Evolutionary conservation across 1,140 invertebrate genomes (phyloP).

Genomic region (Cylas formicarius): DNA sequence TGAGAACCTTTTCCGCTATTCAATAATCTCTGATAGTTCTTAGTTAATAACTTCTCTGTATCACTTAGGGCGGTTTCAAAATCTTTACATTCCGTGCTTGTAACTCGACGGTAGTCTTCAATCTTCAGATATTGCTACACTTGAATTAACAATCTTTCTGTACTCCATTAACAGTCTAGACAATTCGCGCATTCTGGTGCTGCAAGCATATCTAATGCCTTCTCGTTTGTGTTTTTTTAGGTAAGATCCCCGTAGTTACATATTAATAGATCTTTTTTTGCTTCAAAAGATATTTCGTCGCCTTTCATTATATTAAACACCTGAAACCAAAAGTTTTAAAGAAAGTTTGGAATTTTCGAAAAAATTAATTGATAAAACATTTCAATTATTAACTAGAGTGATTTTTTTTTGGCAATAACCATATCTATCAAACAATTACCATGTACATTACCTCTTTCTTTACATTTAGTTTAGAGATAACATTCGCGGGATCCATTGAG

Average conservation of each 20-base stretch:
- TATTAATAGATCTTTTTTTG: conserved; percentile 25
- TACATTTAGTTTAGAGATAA: no score
- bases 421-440: no score
- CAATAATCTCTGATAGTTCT: conserved; percentile 23
- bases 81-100: conserved; percentile 20
- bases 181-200: conserved; percentile 22
- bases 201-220: conserved; percentile 17
- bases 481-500: no score
- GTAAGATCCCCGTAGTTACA: conserved; percentile 20
- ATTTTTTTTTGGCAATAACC: no score
- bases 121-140: conserved; percentile 28
- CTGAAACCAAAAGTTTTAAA: no score
- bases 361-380: no score
- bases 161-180: conserved; percentile 18
- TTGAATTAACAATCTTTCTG: conserved; percentile 22
- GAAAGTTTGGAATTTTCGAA: no score
- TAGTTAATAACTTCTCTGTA: conserved; percentile 8
- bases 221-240: conserved; percentile 23
- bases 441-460: no score
- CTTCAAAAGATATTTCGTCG: conserved; percentile 21
- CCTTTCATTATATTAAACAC: conserved; percentile 21
- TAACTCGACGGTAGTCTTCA: conserved; percentile 18
- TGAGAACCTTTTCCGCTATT: conserved; percentile 24
- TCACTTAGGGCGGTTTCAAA: conserved; percentile 24
- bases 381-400: no score